Evolutionary conservation across 2,797 vertebrate species (phyloP), one percentile per base, ranked within the genome.

Genomic region (Pseudotriccus pelzelni): DNA sequence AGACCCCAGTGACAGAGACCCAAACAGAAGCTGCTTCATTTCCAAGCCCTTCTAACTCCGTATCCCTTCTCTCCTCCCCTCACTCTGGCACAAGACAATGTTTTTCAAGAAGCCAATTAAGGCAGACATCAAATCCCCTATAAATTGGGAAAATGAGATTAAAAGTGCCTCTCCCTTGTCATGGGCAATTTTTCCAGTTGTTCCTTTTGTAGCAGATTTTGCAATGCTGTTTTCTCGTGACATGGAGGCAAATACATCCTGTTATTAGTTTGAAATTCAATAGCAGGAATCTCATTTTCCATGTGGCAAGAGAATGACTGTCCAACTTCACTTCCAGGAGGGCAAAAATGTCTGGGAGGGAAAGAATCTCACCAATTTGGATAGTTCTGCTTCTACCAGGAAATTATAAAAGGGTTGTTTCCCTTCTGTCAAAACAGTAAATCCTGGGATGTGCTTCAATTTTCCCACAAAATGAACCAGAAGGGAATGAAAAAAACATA

Each of bases 391-490:
- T 84, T 53, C 43, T 39, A 84, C 32, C 20, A 62, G 66, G 18
- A 63, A 80, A 64, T 52, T 12, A 37, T 66, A 66, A 73, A 93
- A 66, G 19, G 6, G 52, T 78, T 62, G 59, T 93, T 87, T 82
- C 18, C 80, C 62, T 79, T 84, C 83, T 72, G 70, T 79, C 58
- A 23, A 39, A 94, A 84, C 43, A 84, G 30, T 24, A 17, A 32
- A 19, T 78, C 59, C 83, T 84, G 53, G 41, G 88, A 82, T 23
- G 34, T 41, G 41, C 49, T 85, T 85, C 62, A 68, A 58, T 91
- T 90, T 75, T 70, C 68, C 53, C 53, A 79, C 43, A 93, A 74
- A 91, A 91, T 46, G n/a, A 49, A 78, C 66, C 66, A 89, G 50
- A 90, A 72, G 28, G 28, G 50, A 93, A 87, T 30, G 23, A 44